Evolutionary conservation across 2,888 invertebrate species (phyloP), one percentile per base, ranked within the genome.

Genomic region (Xanthostigma xanthostigma): DNA sequence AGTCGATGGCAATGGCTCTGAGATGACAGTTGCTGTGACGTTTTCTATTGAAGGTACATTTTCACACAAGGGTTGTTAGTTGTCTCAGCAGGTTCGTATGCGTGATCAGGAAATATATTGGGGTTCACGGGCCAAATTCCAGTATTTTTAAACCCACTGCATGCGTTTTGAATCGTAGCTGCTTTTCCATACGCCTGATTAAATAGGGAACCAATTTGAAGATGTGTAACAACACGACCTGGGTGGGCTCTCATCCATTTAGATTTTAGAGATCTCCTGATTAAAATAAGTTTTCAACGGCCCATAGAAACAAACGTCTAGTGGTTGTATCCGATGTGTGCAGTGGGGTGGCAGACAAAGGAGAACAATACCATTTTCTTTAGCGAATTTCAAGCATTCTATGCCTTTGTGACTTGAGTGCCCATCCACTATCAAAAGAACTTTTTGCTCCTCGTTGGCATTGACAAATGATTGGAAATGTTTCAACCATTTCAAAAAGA

Each of bases 321-420:
- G 53, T 48, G 64, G 57, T 56, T 66, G 59, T 53, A 63, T 46
- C 50, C 54, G 45, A 46, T 61, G 56, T 10, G 58, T 60, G 49
- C 56, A 58, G 46, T 59, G 64, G 13, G 63, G 62, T 27, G 63
- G 64, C 27, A 62, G 54, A 46, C 59, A 62, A 12, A 65, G 27
- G 4, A 45, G 9, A 37, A n/a, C 8, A 8, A 45, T 34, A 14
- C 50, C 53, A 49, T 51, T 51, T 39, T 53, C 50, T 50, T 53
- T 52, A 9, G 53, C 48, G 48, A 44, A 48, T 39, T 49, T 17
- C 14, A 53, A 34, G 11, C 45, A 44, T 12, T 49, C 45, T 34
- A 52, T 41, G 27, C 45, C 36, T 51, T 58, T 53, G 49, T 58
- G 58, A 50, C 53, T 56, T 41, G 51, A 53, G 48, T 62, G 62